Conservation (phyloP, 2,113 vertebrate species). For the Lamprotornis superbus region DNA sequence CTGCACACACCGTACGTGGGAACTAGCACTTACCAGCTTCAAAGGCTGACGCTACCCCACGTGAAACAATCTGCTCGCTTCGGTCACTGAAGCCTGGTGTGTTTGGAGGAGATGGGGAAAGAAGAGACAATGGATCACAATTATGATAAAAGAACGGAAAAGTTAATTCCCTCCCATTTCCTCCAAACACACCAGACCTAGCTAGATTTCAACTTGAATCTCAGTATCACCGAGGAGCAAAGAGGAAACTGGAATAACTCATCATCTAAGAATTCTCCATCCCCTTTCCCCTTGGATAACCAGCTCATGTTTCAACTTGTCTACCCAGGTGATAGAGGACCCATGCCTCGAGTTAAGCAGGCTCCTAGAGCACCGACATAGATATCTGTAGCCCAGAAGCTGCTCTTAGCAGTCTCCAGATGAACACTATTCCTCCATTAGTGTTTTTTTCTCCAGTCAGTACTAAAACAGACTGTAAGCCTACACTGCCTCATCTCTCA, state of each 20-base stretch:
- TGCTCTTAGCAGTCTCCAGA: neutral
- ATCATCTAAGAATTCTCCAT: neutral
- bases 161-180: conserved; percentile 54
- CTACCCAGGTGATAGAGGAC: accelerated
- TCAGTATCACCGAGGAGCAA: neutral
- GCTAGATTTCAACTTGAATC: neutral
- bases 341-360: accelerated
- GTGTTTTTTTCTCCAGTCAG: neutral
- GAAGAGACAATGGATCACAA: conserved; percentile 61
- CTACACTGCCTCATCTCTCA: accelerated
- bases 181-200: conserved; percentile 62
- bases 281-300: neutral
- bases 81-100: conserved; percentile 68
- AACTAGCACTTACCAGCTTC: conserved; percentile 64
- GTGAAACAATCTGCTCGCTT: conserved; percentile 67
- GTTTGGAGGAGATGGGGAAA: conserved; percentile 63
- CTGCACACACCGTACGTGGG: neutral
- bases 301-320: neutral
- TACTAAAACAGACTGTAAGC: neutral
- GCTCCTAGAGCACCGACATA: accelerated
- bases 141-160: conserved; percentile 37
- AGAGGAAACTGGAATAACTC: neutral
- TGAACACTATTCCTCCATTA: neutral
- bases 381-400: accelerated
- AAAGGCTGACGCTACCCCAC: conserved; percentile 67